Percentiles rank a stretch among this genome's conserved stretches.
These are phyloP conservation scores for Plebejus anna DNA, from an alignment of 2,888 invertebrate genomes.

Conservation along the genomic window DNA sequence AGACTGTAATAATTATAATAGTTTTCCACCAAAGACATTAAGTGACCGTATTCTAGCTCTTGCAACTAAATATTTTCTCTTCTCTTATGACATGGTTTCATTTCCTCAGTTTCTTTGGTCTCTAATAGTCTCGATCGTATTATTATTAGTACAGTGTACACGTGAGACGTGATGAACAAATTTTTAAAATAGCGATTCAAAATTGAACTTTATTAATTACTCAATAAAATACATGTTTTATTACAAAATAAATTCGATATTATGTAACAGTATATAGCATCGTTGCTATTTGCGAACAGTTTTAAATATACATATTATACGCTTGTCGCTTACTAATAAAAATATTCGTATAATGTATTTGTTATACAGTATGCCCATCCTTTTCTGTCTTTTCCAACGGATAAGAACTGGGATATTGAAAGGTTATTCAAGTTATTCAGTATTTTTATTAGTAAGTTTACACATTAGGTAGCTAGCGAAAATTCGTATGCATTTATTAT, in stretches of 20 bases:
- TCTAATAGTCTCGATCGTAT: not conserved
- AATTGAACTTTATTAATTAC: too few species aligned
- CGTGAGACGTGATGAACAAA: too few species aligned
- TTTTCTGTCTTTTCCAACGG: not conserved
- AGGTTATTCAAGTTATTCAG: not conserved
- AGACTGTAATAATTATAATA: not conserved
- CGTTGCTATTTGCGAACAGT: not conserved
- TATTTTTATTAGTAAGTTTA: not conserved
- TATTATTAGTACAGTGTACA: not conserved
- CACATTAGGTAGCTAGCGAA: not conserved
- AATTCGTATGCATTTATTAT: slow-evolving; percentile 20
- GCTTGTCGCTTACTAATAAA: not conserved
- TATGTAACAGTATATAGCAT: not conserved
- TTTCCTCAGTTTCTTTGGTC: not conserved
- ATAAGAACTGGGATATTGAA: not conserved
- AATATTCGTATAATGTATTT: not conserved
- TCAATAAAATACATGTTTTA: too few species aligned
- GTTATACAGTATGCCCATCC: not conserved
- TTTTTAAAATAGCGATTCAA: too few species aligned
- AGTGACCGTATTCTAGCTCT: not conserved
- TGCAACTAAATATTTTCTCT: not conserved
- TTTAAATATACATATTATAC: not conserved
- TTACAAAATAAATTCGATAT: too few species aligned
- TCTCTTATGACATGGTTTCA: not conserved
- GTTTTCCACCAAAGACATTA: not conserved